Base-by-base conservation (phyloP, 1,140 invertebrate genomes). In the Lordiphosa mommai region DNA sequence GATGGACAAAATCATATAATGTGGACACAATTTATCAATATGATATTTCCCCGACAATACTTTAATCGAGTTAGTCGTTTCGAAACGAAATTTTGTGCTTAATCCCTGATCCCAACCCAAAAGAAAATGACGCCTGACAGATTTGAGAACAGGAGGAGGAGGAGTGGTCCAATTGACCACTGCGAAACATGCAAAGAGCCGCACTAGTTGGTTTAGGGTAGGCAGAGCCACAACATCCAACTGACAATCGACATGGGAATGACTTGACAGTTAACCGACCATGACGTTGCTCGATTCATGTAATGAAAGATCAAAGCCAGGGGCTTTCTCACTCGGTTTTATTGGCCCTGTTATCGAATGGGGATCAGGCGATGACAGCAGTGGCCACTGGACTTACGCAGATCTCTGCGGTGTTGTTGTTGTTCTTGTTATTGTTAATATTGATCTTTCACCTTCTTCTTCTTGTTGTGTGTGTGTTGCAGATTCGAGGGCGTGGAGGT, bases 401-500 rank as follows among this genome's bases (percentile, higher is more conserved):
- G 23, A 51, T n/a, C 13, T 34, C 14, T 17, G n/a, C n/a, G n/a
- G 12, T 50, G 13, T 5, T 34, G 14, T 14, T 33, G 10, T 5
- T 17, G 14, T 32, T 34, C n/a, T 14, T 33, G 10, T 5, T 17
- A 9, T 32, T 46, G 3, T 5, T 4, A n/a, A 12, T 47, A 12
- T 14, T 2, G 0, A 2, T 3, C 4, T 14, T 5, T 8, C 0
- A 14, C 4, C 1, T 37, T 3, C n/a, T 2, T 20, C 13, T 17
- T 32, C 41, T 43, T 8, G 10, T 23, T 5, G 5, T 6, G 6
- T 38, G 13, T 60, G 6, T 13, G 1, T 33, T 49, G 2, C 40
- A 82, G 95, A 16, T 98, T 93, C 89, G 96, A 97, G 79, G 96
- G 96, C 10, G 90, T 97, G 12, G 94, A 96, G 63, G 97, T 98